These are phyloP conservation scores for Alces alces DNA, from an alignment of 2,113 vertebrate species.

Conservation along the genomic window DNA sequence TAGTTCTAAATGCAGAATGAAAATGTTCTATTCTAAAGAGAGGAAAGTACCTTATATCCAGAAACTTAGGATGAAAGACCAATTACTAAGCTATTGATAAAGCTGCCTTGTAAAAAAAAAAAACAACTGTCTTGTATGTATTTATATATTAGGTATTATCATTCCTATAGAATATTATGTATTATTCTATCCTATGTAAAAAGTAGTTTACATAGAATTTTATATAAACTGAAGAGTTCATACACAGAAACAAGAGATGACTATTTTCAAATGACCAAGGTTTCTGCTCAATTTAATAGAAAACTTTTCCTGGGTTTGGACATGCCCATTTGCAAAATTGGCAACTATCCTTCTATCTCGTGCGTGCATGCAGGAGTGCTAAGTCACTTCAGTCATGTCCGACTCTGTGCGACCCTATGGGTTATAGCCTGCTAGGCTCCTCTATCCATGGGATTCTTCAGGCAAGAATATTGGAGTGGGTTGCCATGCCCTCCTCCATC, in stretches of 20 bases:
- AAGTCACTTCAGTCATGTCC: background rate
- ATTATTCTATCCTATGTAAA: background rate
- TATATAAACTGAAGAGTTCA: background rate
- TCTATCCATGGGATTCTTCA: background rate
- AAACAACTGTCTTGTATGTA: background rate
- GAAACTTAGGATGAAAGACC: constrained; percentile 18
- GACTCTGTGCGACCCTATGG: background rate
- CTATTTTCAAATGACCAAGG: background rate
- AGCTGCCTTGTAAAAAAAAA: background rate
- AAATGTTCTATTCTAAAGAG: background rate
- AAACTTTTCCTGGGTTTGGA: background rate
- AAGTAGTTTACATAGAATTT: background rate
- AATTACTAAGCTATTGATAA: background rate
- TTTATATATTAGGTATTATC: background rate
- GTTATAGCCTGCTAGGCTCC: background rate
- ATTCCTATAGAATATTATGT: background rate
- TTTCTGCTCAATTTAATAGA: background rate
- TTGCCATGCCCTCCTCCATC: background rate
- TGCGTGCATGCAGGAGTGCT: accelerated
- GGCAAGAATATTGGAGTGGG: background rate
- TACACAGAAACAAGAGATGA: background rate
- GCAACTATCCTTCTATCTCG: background rate
- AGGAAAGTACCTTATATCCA: background rate
- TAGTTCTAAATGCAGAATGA: background rate
- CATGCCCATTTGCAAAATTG: background rate